Conservation (phyloP, 2,888 invertebrate genomes). For the Platynereis dumerilii region DNA sequence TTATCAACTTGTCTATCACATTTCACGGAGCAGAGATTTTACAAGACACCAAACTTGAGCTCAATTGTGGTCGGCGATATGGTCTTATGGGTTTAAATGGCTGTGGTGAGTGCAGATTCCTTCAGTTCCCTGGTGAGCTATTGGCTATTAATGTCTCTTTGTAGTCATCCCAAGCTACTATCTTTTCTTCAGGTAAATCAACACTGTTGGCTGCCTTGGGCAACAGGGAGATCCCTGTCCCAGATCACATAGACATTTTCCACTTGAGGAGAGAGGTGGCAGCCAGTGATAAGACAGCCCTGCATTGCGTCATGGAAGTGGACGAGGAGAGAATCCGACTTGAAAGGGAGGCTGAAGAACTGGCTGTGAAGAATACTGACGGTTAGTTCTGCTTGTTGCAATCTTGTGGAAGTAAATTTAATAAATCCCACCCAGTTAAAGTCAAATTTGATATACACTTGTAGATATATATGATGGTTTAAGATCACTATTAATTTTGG, state of each 20-base stretch:
- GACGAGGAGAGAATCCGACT: constrained; percentile 90
- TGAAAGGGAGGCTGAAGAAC: constrained; percentile 89
- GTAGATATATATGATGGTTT: too few relatives aligned
- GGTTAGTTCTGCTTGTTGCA: constrained; percentile 69
- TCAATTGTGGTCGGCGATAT: constrained; percentile 96
- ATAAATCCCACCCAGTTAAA: constrained; percentile 87
- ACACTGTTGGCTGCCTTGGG: constrained; percentile 90
- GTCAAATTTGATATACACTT: too few relatives aligned
- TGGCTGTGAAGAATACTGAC: constrained; percentile 85
- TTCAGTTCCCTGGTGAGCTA: neutral
- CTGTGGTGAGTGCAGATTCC: constrained; percentile 78
- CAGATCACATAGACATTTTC: constrained; percentile 96
- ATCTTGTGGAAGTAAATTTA: constrained; percentile 21
- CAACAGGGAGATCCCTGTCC: constrained; percentile 91
- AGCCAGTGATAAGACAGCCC: constrained; percentile 94
- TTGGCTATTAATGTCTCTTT: too few relatives aligned
- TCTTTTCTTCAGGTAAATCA: constrained; percentile 77
- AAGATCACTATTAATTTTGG: too few relatives aligned
- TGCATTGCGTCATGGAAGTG: constrained; percentile 97
- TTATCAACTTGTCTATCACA: constrained; percentile 94
- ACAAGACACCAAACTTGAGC: constrained; percentile 92
- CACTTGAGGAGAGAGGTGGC: constrained; percentile 96
- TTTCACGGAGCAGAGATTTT: constrained; percentile 97
- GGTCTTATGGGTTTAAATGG: constrained; percentile 98
- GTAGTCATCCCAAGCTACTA: too few relatives aligned